Percentiles rank a stretch among this genome's conserved stretches.
Conservation (phyloP, 1,140 invertebrate genomes). For the Caenorhabditis remanei region DNA sequence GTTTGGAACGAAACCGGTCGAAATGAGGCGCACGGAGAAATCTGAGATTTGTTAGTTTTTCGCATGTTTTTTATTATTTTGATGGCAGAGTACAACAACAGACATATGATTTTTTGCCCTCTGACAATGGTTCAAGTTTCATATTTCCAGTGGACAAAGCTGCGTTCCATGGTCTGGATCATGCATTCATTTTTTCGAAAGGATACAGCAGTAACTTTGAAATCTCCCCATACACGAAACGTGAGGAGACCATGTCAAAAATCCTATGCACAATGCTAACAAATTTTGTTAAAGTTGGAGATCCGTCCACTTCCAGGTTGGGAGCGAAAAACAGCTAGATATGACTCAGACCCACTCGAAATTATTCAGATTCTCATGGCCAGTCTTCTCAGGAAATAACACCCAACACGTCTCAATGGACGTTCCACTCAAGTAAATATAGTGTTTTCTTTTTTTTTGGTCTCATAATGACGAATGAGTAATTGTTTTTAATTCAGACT, state of each 20-base stretch:
- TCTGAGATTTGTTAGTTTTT: constrained; percentile 30
- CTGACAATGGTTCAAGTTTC: neutral
- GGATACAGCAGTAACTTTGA: constrained; percentile 76
- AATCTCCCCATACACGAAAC: constrained; percentile 71
- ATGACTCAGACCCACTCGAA: constrained; percentile 68
- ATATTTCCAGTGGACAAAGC: constrained; percentile 58
- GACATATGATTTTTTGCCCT: constrained; percentile 34
- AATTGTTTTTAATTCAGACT: constrained; percentile 68
- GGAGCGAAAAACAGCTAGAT: neutral
- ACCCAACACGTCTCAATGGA: constrained; percentile 71
- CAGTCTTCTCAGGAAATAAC: constrained; percentile 36
- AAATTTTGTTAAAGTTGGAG: constrained; percentile 73
- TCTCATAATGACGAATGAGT: constrained; percentile 34
- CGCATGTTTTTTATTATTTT: constrained; percentile 33
- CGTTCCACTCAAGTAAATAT: constrained; percentile 73
- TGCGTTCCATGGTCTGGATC: constrained; percentile 77
- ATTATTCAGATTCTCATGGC: constrained; percentile 62
- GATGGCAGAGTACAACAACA: neutral
- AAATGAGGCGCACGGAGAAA: constrained; percentile 70
- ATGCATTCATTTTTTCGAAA: constrained; percentile 76
- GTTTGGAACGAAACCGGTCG: constrained; percentile 74
- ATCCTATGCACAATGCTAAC: constrained; percentile 75
- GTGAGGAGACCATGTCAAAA: constrained; percentile 73
- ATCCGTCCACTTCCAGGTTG: constrained; percentile 75
- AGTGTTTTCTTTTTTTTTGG: neutral